phyloP scores from a whole-genome alignment of 2,888 invertebrate species.

The Watsonalla cultraria region DNA sequence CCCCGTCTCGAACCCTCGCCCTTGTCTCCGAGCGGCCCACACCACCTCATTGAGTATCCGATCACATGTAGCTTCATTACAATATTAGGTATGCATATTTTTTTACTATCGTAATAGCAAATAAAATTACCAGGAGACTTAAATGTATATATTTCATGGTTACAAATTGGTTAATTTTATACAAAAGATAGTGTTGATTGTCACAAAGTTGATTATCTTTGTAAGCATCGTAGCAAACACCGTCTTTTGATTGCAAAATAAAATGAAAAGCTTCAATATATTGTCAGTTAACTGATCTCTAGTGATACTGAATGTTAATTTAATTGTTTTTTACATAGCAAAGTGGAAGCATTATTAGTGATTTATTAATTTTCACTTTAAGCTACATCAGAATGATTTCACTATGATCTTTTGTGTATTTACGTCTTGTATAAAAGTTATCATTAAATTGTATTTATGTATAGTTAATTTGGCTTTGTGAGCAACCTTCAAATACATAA shows the following conservation, averaged over 20 bases:
- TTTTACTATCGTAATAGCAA: conserved; percentile 74
- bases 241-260: conserved; percentile 43
- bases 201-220: conserved; percentile 67
- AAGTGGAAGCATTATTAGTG: conserved; percentile 51
- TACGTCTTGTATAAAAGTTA: conserved; percentile 74
- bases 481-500: conserved; percentile 76
- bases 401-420: conserved; percentile 69
- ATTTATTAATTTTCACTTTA: conserved; percentile 49
- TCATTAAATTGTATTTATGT: conserved; percentile 77
- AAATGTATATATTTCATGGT: conserved; percentile 76
- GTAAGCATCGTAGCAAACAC: conserved; percentile 44
- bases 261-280: conserved; percentile 36
- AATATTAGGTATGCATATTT: conserved; percentile 78
- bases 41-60: conserved; percentile 61
- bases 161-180: conserved; percentile 75
- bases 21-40: conserved; percentile 51
- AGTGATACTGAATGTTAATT: conserved; percentile 57
- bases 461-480: conserved; percentile 78
- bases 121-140: conserved; percentile 62
- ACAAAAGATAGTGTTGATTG: conserved; percentile 66
- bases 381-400: conserved; percentile 54
- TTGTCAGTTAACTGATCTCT: conserved; percentile 65
- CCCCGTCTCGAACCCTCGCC: neutral
- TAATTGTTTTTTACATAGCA: conserved; percentile 47
- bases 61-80: conserved; percentile 76